Evolutionary conservation across 2,113 vertebrate species (phyloP), one percentile per base, ranked within the genome.

Genomic region (Macquaria ambigua): DNA sequence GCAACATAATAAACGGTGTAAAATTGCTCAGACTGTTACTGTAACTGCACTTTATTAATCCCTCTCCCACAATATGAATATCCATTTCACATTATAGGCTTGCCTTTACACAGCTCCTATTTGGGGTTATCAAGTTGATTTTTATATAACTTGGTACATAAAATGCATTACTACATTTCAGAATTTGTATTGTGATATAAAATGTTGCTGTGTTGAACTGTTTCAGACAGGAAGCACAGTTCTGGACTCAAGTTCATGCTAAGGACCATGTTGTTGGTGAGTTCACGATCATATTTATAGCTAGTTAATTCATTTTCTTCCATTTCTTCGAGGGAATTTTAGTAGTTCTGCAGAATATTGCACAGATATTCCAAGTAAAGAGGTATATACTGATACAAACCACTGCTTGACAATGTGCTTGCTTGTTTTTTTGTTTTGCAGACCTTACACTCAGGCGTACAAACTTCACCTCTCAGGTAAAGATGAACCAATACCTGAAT

Each of bases 211-310:
- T 88, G 16, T 71, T 83, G 18, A 23, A 73, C 28, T 80, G 1
- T 80, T 87, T 59, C 79, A 96, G 96, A 61, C 64, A 94, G 58
- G 90, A 94, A 20, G 91, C 90, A 0, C 79, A 92, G 43, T 94
- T 96, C 67, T 96, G 96, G 96, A 77, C 87, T 63, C 71, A 84
- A 23, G 61, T 93, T 79, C 93, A 94, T 2, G n/a, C 66, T 0
- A 90, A 80, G 67, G 94, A 96, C 64, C 94, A 93, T 34, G 12
- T 89, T 8, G 76, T 93, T 37, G 95, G 96, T 95, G 76, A 94
- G 94, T 68, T 18, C 63, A 25, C 0, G 1, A 37, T 69, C n/a
- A 23, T 55, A 55, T 50, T 79, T 50, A 14, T 18, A 20, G 28
- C 2, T 52, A 11, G 34, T 61, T 52, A 9, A 63, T 31, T 23